Percentiles rank a stretch among this genome's conserved stretches.
These are phyloP conservation scores for Yponomeuta evonymella DNA, from an alignment of 2,888 invertebrate genomes.

Conservation along the genomic window DNA sequence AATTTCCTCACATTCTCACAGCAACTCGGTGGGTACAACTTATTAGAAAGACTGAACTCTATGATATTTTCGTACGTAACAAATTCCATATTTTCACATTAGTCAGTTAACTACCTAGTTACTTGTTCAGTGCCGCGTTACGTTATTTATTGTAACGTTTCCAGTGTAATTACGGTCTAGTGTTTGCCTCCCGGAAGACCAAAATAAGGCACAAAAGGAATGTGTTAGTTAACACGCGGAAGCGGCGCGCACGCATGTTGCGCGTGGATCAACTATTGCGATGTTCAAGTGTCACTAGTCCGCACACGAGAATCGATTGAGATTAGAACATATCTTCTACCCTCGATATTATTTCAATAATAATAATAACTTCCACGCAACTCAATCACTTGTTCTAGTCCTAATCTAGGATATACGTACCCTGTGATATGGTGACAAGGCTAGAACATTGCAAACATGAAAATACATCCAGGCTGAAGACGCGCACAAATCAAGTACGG, in stretches of 20 bases:
- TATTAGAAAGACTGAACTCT: too few species aligned
- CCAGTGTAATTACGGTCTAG: neutral
- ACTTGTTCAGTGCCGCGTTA: neutral
- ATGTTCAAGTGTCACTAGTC: constrained; percentile 15
- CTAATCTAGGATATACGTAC: too few species aligned
- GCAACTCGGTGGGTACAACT: too few species aligned
- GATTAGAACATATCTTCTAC: constrained; percentile 31
- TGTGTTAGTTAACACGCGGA: constrained; percentile 45
- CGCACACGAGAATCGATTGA: constrained; percentile 33
- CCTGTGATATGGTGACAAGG: too few species aligned
- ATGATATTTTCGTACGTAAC: neutral
- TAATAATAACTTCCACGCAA: too few species aligned
- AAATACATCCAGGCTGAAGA: too few species aligned
- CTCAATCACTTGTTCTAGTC: too few species aligned
- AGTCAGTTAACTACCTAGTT: neutral
- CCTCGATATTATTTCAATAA: neutral
- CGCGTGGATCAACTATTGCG: constrained; percentile 28
- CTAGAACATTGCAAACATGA: too few species aligned
- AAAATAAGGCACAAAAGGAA: constrained; percentile 30
- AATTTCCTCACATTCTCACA: too few species aligned
- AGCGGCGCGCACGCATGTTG: constrained; percentile 34
- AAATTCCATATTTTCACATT: neutral
- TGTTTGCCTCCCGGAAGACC: constrained; percentile 20
- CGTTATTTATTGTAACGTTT: neutral
- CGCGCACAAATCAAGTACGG: too few species aligned